Percentiles rank a stretch among this genome's conserved stretches.
Evolutionary conservation across 2,797 vertebrate species (phyloP).

Genomic region (Periophthalmus magnuspinnatus): DNA sequence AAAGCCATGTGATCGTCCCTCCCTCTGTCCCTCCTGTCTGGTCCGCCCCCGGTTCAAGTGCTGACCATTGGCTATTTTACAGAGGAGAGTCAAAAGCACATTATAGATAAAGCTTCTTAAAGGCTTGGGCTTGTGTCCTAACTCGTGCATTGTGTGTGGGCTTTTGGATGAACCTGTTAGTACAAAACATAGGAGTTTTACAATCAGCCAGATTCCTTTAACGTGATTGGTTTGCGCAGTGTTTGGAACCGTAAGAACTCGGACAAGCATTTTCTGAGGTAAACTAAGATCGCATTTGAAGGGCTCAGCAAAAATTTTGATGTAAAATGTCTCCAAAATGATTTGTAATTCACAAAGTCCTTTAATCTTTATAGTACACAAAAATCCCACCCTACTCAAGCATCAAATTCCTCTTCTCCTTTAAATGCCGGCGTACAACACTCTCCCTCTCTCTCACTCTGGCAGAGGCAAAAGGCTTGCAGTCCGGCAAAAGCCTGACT

Average conservation of each 20-base stretch:
- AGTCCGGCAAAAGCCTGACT: constrained; percentile 52
- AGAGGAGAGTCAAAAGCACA: constrained; percentile 65
- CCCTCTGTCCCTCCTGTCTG: constrained; percentile 13
- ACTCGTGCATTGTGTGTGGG: constrained; percentile 11
- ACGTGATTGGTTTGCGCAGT: neutral
- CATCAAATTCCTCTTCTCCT: constrained; percentile 32
- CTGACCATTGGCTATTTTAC: constrained; percentile 61
- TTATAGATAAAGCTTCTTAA: constrained; percentile 76
- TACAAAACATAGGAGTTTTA: constrained; percentile 25
- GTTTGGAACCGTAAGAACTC: neutral
- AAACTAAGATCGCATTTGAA: neutral
- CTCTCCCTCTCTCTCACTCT: constrained; percentile 3
- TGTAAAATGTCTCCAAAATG: neutral
- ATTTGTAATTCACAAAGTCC: neutral
- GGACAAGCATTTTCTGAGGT: neutral
- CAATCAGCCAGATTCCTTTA: constrained; percentile 21
- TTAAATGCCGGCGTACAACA: constrained; percentile 39
- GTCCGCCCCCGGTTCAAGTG: constrained; percentile 22
- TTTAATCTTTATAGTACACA: neutral
- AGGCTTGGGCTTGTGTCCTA: constrained; percentile 49
- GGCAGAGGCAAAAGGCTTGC: constrained; percentile 36
- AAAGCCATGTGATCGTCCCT: constrained; percentile 56
- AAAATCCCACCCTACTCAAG: constrained; percentile 18
- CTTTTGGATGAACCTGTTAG: constrained; percentile 44
- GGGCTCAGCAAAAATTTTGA: neutral